Evolutionary conservation across 2,888 invertebrate genomes (phyloP), one percentile per base, ranked within the genome.

Genomic region (Pteria penguin): DNA sequence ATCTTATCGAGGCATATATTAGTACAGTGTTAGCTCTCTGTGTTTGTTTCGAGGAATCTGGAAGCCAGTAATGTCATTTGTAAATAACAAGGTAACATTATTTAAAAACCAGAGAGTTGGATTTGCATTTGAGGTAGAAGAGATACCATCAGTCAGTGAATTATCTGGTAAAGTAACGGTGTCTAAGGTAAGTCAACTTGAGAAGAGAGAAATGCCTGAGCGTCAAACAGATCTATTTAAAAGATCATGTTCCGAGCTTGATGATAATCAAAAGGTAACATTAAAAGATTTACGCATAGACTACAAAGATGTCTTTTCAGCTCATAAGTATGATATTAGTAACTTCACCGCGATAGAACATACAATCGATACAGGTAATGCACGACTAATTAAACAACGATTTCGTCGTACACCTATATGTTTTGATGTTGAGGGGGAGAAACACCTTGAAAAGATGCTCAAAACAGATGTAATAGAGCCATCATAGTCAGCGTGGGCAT

Each of bases 361-460:
- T 22, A 4, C 18, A 5, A 73, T 76, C 5, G 45, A 76, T 31
- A 76, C 74, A 1, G 74, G 74, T 0, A 27, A 57, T n/a, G 67
- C 68, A 2, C 32, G 33, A 22, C 76, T 67, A 4, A 63, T 76
- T 1, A 71, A 75, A 31, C 65, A 60, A 27, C 22, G 70, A 52
- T 57, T 80, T 26, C 58, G 80, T 11, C 2, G 70, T 18, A 77
- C 77, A 0, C 68, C 77, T 1, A 45, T 45, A 4, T 67, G 75
- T 32, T 80, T 80, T 72, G 72, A 36, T 5, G 58, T 18, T 8
- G 78, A 78, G 29, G 81, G 79, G 45, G 73, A 81, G 54, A 68
- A 60, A 4, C 77, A 77, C 45, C 52, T 67, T 1, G n/a, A 57
- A 33, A 32, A 58, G 5, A 31, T 58, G 32, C 11, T 68, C 14